phyloP scores from a whole-genome alignment of 2,797 vertebrate species.

The Lepilemur ruficaudatus region DNA sequence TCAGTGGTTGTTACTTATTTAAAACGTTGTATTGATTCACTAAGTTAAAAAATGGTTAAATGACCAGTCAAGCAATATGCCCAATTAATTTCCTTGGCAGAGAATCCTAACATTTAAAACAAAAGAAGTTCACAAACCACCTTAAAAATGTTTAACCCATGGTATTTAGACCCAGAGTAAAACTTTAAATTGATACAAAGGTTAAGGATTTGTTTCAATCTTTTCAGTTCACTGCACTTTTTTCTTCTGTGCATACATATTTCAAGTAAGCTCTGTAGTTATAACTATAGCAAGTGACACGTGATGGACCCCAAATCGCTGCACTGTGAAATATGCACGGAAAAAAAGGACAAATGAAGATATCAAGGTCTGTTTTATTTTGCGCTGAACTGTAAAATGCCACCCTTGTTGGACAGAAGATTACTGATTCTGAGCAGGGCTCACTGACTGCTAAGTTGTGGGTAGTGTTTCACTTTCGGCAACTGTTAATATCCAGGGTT shows the following conservation, averaged over 20 bases:
- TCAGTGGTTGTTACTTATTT: neutral
- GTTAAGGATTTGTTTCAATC: constrained; percentile 82
- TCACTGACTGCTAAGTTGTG: constrained; percentile 86
- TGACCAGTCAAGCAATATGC: neutral
- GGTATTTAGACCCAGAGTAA: constrained; percentile 75
- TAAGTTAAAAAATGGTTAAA: constrained; percentile 34
- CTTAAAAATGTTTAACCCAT: constrained; percentile 69
- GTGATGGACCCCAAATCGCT: constrained; percentile 86
- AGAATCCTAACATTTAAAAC: constrained; percentile 38
- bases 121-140: constrained; percentile 42
- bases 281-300: constrained; percentile 86
- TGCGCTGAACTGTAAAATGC: constrained; percentile 88
- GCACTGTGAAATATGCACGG: constrained; percentile 86
- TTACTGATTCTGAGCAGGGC: constrained; percentile 85
- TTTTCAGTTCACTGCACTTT: constrained; percentile 85
- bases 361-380: constrained; percentile 86
- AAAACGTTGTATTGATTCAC: neutral
- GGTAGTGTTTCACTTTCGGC: constrained; percentile 86
- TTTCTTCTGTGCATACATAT: constrained; percentile 83
- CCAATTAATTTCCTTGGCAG: neutral
- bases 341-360: constrained; percentile 86
- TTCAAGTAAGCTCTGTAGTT: constrained; percentile 85
- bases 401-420: constrained; percentile 84
- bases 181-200: constrained; percentile 78
- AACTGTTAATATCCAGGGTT: constrained; percentile 92